These are phyloP conservation scores for Centrocercus urophasianus DNA, from an alignment of 2,113 vertebrate genomes.

Conservation along the genomic window DNA sequence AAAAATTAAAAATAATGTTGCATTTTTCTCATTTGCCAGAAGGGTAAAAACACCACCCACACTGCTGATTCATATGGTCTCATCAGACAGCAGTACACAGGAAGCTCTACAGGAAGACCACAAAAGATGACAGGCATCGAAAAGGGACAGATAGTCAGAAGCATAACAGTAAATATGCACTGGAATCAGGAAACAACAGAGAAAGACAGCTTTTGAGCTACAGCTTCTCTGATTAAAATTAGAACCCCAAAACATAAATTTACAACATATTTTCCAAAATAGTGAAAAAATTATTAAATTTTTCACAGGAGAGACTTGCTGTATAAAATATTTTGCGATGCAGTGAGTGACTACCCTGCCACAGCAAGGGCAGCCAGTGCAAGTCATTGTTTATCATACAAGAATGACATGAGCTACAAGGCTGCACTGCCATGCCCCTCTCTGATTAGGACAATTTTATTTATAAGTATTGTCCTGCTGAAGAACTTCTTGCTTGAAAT, in stretches of 20 bases:
- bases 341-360: background rate
- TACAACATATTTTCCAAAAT: background rate
- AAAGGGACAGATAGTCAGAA: conserved; percentile 20
- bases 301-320: background rate
- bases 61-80: conserved; percentile 42
- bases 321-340: background rate
- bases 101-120: conserved; percentile 59
- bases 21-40: background rate
- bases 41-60: conserved; percentile 9
- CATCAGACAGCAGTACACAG: conserved; percentile 23
- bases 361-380: background rate
- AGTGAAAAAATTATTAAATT: background rate
- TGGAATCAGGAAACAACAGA: background rate
- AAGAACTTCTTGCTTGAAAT: background rate
- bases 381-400: conserved; percentile 24
- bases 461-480: background rate
- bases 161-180: background rate
- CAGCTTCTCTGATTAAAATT: background rate
- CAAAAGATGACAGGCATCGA: conserved; percentile 1
- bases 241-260: background rate
- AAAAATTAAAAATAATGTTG: background rate
- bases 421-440: background rate
- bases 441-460: background rate
- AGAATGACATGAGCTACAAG: background rate
- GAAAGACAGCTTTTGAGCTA: background rate